Evolutionary conservation across 2,888 invertebrate genomes (phyloP), one percentile per base, ranked within the genome.

Genomic region (Platerodrilus igneus): DNA sequence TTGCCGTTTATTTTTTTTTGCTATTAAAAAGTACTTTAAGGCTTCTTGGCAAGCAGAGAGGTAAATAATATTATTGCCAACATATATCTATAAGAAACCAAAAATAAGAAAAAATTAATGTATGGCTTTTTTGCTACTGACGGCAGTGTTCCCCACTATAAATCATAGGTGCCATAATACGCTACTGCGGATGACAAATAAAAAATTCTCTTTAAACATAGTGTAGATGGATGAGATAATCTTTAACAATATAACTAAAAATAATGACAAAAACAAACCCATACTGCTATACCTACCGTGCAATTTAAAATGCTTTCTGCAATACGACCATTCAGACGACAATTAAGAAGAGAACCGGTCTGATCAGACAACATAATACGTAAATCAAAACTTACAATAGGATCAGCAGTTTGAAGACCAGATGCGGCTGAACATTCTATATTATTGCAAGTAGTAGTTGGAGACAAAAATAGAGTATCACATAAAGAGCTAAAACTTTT

Each of bases 311-410:
- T 62, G n/a, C 71, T 71, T 58, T 79, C 79, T 1, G 83, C 75
- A 25, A 72, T 64, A 37, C 67, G 66, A n/a, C 78, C 71, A 14
- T 72, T 73, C 6, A 86, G 66, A 6, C 76, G 70, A 30, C 79
- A 65, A 43, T 72, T 78, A 0, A 64, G 59, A 10, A 85, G 50
- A 15, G 80, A 78, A 5, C 83, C 84, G 1, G 84, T 83, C 46
- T 83, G 82, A 60, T 86, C 86, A 5, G 78, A 71, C 21, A 84
- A 67, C 3, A 74, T 74, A 1, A 85, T 67, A 35, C 72, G 71
- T n/a, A 85, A 64, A 52, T 84, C 81, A 40, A 76, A 76, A 25
- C 62, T 66, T 21, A 64, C 56, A 33, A 64, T 65, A 56, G 71
- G 57, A 48, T 50, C 63, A 37, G 27, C 57, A 48, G 30, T 56